Evolutionary conservation across 2,113 vertebrate genomes (phyloP).

Genomic region (Brachypodius melanocephalos): DNA sequence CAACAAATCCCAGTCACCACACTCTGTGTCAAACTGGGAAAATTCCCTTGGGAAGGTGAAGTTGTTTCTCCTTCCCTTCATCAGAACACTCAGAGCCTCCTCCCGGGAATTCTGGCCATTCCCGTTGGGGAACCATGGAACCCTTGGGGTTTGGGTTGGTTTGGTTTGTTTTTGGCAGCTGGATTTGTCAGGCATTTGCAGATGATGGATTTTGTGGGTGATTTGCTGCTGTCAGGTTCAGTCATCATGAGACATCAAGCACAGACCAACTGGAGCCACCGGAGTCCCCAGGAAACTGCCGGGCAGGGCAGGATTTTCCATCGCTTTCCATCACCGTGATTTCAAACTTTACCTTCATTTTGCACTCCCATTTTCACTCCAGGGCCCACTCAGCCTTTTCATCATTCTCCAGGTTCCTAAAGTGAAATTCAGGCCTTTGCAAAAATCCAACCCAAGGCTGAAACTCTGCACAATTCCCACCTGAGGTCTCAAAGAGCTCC

Average conservation of each 20-base stretch:
- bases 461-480: neutral
- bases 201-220: neutral
- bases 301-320: neutral
- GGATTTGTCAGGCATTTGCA: neutral
- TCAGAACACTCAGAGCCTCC: neutral
- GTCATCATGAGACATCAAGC: accelerated
- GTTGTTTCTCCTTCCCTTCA: neutral
- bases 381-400: neutral
- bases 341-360: neutral
- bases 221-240: neutral
- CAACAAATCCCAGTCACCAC: neutral
- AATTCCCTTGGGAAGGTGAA: neutral
- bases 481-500: neutral
- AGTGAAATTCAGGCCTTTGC: neutral
- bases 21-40: neutral
- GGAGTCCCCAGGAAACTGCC: neutral
- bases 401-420: neutral
- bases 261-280: neutral
- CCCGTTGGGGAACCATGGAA: accelerated
- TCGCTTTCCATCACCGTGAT: accelerated
- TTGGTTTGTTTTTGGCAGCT: neutral
- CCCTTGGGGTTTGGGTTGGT: accelerated
- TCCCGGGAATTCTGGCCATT: accelerated
- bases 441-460: neutral
- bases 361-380: neutral